Evolutionary conservation across 2,113 vertebrate species (phyloP).

Genomic region (Oryzias melastigma): DNA sequence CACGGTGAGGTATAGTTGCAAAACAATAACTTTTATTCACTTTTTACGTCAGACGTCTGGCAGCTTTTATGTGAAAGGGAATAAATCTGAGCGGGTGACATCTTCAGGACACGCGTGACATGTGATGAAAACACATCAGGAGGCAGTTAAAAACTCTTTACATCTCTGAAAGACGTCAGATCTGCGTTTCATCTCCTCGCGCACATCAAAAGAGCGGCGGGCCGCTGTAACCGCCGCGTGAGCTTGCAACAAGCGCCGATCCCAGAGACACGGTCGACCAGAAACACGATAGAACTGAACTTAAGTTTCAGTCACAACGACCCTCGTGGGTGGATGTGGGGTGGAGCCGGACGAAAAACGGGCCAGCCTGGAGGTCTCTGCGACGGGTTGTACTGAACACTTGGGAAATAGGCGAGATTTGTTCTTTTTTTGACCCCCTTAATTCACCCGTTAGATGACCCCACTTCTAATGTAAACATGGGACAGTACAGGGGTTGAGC

Average conservation of each 20-base stretch:
- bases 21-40: neutral
- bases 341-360: too few species aligned
- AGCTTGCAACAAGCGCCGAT: neutral
- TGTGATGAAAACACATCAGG: neutral
- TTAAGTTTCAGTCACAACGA: too few species aligned
- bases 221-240: neutral
- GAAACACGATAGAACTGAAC: neutral
- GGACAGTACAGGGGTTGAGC: too few species aligned
- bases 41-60: neutral
- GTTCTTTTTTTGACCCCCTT: too few species aligned
- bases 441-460: too few species aligned
- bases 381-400: too few species aligned
- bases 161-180: neutral
- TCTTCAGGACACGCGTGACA: neutral
- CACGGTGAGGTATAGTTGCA: too few species aligned
- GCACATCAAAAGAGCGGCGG: neutral
- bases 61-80: constrained; percentile 4
- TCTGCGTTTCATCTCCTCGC: neutral
- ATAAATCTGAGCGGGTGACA: neutral
- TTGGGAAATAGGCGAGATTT: too few species aligned
- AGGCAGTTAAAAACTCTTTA: neutral
- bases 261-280: neutral
- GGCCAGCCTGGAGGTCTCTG: too few species aligned
- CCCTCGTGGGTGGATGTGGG: too few species aligned
- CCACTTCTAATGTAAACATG: too few species aligned